Base-by-base conservation (phyloP, 2,888 invertebrate species). In the Eupithecia abbreviata region DNA sequence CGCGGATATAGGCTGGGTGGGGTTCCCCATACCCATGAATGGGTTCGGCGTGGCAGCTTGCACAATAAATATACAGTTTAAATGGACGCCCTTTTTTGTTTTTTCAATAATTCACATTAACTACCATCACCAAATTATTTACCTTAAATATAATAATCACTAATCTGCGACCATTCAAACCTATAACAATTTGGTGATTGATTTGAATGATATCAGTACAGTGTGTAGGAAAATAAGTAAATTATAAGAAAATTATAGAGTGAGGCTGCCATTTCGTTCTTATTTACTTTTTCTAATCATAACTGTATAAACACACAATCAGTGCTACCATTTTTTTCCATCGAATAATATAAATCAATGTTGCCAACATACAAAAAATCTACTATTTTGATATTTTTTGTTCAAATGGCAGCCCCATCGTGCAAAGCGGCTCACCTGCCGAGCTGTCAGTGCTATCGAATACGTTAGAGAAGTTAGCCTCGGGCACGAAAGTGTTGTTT, bases 391-490 rank as follows among this genome's bases (percentile, higher is more conserved):
- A 78, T 79, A 81, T 73, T 69, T 68, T 70, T 30, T 10, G 5
- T 65, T 73, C 79, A 82, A 76, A 78, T 78, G 82, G 82, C 84
- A 88, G 85, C 88, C 82, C 81, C 82, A 79, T 82, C 1, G 78
- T 76, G 79, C 78, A 85, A 85, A 76, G 86, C 85, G 84, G 92
- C 96, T 96, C 96, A 96, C 96, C 96, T 93, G 96, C 91, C 84
- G 96, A 93, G 78, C 73, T 77, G 90, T 97, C 97, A 88, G 96
- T 94, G 93, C 96, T 96, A 92, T 98, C 98, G 95, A 98, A 98
- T 86, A 98, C 98, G 87, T 98, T 97, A 88, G 97, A 97, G 95
- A 98, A 98, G 95, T 97, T 97, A 94, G 97, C 97, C 92, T 98
- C 98, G 89, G 97, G 97, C 90, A 98, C 97, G 95, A 98, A 98